Conservation (phyloP, 2,113 vertebrate genomes). For the Porphyrio hochstetteri region DNA sequence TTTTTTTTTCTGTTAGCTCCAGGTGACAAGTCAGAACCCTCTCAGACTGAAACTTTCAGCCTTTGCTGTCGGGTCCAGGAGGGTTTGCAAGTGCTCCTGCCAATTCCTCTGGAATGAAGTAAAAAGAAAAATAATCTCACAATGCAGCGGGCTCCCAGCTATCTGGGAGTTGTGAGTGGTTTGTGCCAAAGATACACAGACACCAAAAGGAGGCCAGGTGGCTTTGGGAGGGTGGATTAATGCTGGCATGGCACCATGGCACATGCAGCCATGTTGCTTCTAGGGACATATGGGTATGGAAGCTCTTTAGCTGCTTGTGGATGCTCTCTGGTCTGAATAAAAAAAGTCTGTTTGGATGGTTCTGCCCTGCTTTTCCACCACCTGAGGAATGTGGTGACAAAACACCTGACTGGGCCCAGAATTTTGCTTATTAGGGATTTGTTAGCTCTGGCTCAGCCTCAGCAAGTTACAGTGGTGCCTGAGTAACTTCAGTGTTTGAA, state of each 20-base stretch:
- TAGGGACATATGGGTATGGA: background rate
- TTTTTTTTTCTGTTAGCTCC: background rate
- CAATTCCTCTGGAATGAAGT: background rate
- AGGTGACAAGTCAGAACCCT: background rate
- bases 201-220: background rate
- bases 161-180: background rate
- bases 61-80: fast-evolving
- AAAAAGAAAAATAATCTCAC: background rate
- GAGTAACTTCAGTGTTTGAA: background rate
- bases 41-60: background rate
- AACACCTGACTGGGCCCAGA: background rate
- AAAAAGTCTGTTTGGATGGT: background rate
- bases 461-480: background rate
- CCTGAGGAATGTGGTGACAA: background rate
- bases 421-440: background rate
- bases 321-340: background rate
- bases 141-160: background rate
- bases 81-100: background rate
- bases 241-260: background rate
- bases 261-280: background rate
- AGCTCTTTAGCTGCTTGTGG: background rate
- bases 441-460: background rate
- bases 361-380: background rate
- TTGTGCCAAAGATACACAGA: background rate
- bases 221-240: background rate